phyloP scores from a whole-genome alignment of 2,888 invertebrate species.

The Cosmopolites sordidus region DNA sequence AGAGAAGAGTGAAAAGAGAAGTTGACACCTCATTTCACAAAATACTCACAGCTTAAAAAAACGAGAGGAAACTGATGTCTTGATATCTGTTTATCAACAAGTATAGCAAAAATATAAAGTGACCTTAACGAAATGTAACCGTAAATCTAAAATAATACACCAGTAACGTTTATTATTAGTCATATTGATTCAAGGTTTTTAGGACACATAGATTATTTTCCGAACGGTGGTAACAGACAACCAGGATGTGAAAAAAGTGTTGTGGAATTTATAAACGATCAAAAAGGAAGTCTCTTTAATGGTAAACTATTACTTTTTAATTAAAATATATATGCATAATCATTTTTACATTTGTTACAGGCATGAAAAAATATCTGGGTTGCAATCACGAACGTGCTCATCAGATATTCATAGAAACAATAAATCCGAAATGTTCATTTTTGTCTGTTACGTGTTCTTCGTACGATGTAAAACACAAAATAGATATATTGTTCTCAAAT shows the following conservation, averaged over 20 bases:
- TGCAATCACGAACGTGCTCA: conserved; percentile 87
- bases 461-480: conserved; percentile 57
- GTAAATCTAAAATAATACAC: too few relatives aligned
- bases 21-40: too few relatives aligned
- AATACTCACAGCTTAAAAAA: too few relatives aligned
- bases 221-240: conserved; percentile 81
- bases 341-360: conserved; percentile 48
- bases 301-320: conserved; percentile 47
- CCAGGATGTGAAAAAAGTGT: conserved; percentile 63
- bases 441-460: conserved; percentile 73
- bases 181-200: conserved; percentile 49
- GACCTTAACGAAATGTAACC: too few relatives aligned
- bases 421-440: conserved; percentile 73
- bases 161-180: too few relatives aligned
- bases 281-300: conserved; percentile 59
- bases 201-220: conserved; percentile 89
- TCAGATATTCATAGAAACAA: conserved; percentile 79
- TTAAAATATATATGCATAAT: too few relatives aligned
- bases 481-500: neutral
- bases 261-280: conserved; percentile 60
- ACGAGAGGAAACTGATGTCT: too few relatives aligned
- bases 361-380: conserved; percentile 66
- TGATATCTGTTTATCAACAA: too few relatives aligned
- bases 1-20: too few relatives aligned
- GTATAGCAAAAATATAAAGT: too few relatives aligned